phyloP scores from a whole-genome alignment of 2,113 vertebrate species.

The Tragulus kanchil region DNA sequence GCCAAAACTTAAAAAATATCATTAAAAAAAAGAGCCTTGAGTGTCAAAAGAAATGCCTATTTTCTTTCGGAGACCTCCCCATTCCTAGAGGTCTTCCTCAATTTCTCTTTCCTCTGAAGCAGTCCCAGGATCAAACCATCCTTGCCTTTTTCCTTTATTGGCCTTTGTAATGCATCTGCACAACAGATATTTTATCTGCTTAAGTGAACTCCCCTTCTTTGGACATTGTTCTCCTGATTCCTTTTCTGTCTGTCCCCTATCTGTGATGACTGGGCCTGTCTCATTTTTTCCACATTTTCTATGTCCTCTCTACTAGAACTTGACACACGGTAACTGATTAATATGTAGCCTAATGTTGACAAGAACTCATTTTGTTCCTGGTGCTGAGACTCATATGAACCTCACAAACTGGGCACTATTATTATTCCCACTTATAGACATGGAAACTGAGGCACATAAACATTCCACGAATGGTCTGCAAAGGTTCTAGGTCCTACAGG shows the following conservation, averaged over 20 bases:
- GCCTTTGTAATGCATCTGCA: accelerated
- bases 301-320: background rate
- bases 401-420: no score
- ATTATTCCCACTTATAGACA: background rate
- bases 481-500: no score
- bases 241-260: background rate
- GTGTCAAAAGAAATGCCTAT: background rate
- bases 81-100: background rate
- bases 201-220: background rate
- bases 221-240: background rate
- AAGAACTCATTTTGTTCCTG: background rate
- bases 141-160: background rate
- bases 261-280: no score
- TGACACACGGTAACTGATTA: background rate
- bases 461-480: background rate
- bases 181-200: background rate
- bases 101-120: background rate
- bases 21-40: background rate
- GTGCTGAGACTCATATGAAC: background rate
- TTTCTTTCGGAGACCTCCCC: background rate
- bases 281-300: background rate
- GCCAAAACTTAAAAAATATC: no score
- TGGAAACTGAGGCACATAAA: background rate
- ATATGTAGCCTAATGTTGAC: background rate
- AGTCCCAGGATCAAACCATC: background rate